Conservation (phyloP, 2,888 invertebrate species). For the Tetanocera ferruginea region DNA sequence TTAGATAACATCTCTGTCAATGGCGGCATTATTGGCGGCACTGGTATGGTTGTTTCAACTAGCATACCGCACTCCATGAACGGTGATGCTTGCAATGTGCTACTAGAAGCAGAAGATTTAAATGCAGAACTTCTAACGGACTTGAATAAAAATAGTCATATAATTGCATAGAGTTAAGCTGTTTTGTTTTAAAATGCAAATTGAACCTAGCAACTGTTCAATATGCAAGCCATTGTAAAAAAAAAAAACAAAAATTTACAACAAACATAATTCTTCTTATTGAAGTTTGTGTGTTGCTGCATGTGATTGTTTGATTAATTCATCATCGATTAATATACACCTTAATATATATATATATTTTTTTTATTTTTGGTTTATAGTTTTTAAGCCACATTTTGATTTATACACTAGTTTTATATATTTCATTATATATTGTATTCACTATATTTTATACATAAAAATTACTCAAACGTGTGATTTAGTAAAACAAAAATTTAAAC, state of each 20-base stretch:
- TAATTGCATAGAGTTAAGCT: conserved; percentile 64
- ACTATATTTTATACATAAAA: conserved; percentile 27
- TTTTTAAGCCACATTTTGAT: conserved; percentile 2
- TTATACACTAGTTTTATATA: conserved; percentile 5
- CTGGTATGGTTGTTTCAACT: conserved; percentile 53
- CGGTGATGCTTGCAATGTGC: conserved; percentile 64
- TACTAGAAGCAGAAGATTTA: conserved; percentile 67
- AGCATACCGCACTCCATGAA: conserved; percentile 62
- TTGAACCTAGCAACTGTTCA: conserved; percentile 46
- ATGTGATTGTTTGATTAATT: conserved; percentile 16
- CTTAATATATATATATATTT: not conserved
- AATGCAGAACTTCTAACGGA: conserved; percentile 68
- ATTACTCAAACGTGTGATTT: conserved; percentile 47
- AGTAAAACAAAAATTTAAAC: conserved; percentile 34
- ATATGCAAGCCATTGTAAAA: conserved; percentile 45
- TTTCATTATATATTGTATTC: conserved; percentile 11
- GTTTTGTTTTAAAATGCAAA: conserved; percentile 40
- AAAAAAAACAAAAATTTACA: conserved; percentile 38
- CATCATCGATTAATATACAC: not conserved
- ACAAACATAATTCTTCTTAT: conserved; percentile 29
- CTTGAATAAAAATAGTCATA: conserved; percentile 69
- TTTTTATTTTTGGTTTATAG: not conserved
- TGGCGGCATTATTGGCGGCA: conserved; percentile 48
- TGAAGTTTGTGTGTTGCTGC: not conserved
- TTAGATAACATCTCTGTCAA: conserved; percentile 61